phyloP scores from a whole-genome alignment of 2,113 vertebrate species.

The Leptodactylus fuscus region DNA sequence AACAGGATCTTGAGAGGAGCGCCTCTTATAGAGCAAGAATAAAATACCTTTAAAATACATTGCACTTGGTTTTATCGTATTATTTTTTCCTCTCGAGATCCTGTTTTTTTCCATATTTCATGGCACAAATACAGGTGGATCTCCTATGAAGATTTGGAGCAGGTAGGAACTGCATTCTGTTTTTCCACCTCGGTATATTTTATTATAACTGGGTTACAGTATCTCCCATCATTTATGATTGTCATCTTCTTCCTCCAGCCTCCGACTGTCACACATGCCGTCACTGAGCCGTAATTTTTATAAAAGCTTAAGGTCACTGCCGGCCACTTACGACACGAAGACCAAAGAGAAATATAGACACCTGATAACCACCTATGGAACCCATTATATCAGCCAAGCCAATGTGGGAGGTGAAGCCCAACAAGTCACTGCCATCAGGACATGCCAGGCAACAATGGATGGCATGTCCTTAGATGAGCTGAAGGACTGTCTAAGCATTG shows the following conservation, averaged over 20 bases:
- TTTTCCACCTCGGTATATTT: too few relatives aligned
- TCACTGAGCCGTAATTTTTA: slow-evolving; percentile 75
- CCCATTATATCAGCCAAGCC: slow-evolving; percentile 79
- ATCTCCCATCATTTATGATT: not conserved
- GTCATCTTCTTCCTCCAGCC: slow-evolving; percentile 70
- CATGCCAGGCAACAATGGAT: slow-evolving; percentile 75
- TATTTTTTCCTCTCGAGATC: too few relatives aligned
- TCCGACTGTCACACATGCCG: slow-evolving; percentile 74
- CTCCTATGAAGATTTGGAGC: too few relatives aligned
- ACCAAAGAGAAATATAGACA: slow-evolving; percentile 68
- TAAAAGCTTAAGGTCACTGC: slow-evolving; percentile 73
- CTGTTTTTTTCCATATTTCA: too few relatives aligned
- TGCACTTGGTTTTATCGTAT: too few relatives aligned
- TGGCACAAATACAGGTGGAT: too few relatives aligned
- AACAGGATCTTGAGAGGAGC: too few relatives aligned
- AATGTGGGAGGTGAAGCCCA: slow-evolving; percentile 77
- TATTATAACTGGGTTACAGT: not conserved
- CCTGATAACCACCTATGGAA: slow-evolving; percentile 78
- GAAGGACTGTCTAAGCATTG: slow-evolving; percentile 75
- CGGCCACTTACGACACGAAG: slow-evolving; percentile 63
- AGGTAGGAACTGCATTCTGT: too few relatives aligned
- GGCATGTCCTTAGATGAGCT: slow-evolving; percentile 72
- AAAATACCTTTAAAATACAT: too few relatives aligned
- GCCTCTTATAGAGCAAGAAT: too few relatives aligned
- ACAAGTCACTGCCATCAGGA: slow-evolving; percentile 76